These are phyloP conservation scores for Lasioglossum lativentre DNA, from an alignment of 2,888 invertebrate species.

Conservation along the genomic window DNA sequence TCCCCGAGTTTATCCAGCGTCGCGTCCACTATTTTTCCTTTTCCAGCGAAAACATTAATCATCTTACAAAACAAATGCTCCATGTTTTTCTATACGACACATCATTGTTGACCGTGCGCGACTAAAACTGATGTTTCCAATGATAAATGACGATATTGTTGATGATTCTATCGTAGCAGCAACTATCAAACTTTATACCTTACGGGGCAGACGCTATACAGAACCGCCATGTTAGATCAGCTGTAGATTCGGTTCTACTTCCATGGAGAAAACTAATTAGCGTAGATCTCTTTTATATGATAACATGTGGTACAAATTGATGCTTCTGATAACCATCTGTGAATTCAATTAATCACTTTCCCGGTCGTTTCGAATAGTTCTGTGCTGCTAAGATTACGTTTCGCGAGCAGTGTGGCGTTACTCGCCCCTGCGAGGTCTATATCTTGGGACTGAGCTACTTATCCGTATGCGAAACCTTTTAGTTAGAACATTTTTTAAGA, in stretches of 20 bases:
- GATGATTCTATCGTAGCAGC: slow-evolving; percentile 61
- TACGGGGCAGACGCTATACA: slow-evolving; percentile 26
- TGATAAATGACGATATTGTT: slow-evolving; percentile 54
- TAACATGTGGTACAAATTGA: slow-evolving; percentile 40
- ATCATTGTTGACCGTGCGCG: slow-evolving; percentile 33
- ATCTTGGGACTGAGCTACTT: neutral
- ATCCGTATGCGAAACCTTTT: neutral
- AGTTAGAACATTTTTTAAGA: neutral
- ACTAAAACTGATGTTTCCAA: slow-evolving; percentile 49
- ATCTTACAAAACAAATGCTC: slow-evolving; percentile 72
- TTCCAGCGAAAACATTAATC: slow-evolving; percentile 76
- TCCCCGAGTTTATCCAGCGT: slow-evolving; percentile 76
- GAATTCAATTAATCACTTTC: slow-evolving; percentile 15
- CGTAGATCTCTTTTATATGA: slow-evolving; percentile 18
- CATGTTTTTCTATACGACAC: slow-evolving; percentile 34
- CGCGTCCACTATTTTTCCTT: slow-evolving; percentile 77
- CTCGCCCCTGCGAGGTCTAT: neutral
- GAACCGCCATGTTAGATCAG: slow-evolving; percentile 46
- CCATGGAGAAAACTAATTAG: slow-evolving; percentile 26
- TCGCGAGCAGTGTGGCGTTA: neutral
- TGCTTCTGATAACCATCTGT: slow-evolving; percentile 29
- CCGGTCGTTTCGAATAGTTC: slow-evolving; percentile 31
- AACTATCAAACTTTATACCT: slow-evolving; percentile 33
- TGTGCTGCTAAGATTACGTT: neutral
- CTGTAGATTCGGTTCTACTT: slow-evolving; percentile 9